A percentile compares a stretch with the other conserved stretches of the same genome.
These are phyloP conservation scores for Catostylus mosaicus DNA, from an alignment of 30 jellyfish, hydroid and myxozoan species.

Conservation along the genomic window DNA sequence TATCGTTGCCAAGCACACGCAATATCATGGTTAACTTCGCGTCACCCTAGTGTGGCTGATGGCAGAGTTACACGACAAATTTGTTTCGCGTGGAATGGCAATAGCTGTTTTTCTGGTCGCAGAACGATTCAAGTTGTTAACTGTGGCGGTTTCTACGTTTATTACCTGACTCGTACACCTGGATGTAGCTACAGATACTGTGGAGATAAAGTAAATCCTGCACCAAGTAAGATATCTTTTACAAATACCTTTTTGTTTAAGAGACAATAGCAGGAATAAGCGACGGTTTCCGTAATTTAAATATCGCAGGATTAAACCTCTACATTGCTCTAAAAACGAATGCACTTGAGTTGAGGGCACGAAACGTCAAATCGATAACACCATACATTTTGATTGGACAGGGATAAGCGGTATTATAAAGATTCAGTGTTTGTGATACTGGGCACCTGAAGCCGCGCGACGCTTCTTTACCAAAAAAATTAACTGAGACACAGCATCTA, in stretches of 20 bases:
- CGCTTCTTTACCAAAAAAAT: no score
- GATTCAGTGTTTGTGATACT: no score
- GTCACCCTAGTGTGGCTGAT: slow-evolving; percentile 1
- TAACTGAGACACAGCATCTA: no score
- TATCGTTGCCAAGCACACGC: slow-evolving; percentile 13
- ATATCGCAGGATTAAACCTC: not conserved
- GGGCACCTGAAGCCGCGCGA: no score
- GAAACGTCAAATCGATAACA: not conserved
- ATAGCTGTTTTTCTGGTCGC: not conserved
- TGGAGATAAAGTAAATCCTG: not conserved
- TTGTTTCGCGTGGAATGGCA: not conserved
- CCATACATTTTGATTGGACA: no score
- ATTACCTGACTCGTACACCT: slow-evolving; percentile 4
- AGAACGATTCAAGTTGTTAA: not conserved
- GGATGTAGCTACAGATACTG: not conserved
- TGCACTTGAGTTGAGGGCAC: not conserved
- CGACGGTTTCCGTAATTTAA: not conserved
- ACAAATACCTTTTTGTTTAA: not conserved
- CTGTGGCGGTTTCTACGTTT: slow-evolving; percentile 19
- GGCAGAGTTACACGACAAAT: slow-evolving; percentile 4
- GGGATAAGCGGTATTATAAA: no score
- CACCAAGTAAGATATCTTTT: not conserved
- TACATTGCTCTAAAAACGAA: not conserved
- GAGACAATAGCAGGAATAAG: not conserved
- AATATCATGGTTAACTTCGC: not conserved